phyloP scores from a whole-genome alignment of 2,888 invertebrate species.

The Rhingia campestris region DNA sequence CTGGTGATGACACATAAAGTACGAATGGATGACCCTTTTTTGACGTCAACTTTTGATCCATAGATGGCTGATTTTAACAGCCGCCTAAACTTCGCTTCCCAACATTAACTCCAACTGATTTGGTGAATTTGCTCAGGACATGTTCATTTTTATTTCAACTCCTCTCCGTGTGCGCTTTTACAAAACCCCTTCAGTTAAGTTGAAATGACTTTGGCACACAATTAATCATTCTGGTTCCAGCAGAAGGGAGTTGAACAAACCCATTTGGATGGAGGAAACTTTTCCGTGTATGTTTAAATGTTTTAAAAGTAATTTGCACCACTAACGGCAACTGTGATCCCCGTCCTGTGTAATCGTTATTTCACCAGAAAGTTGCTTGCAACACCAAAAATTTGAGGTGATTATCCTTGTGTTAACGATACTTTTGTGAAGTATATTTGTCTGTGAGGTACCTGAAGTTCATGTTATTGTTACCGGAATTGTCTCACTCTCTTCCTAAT shows the following conservation, averaged over 20 bases:
- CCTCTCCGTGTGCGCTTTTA: no score
- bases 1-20: no score
- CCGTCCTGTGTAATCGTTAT: slow-evolving; percentile 52
- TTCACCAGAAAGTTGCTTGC: slow-evolving; percentile 45
- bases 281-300: slow-evolving; percentile 29
- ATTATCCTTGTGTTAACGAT: slow-evolving; percentile 57
- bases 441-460: neutral
- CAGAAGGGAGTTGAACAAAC: slow-evolving; percentile 28
- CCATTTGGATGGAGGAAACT: slow-evolving; percentile 11
- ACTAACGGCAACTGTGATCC: slow-evolving; percentile 49
- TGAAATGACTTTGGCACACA: slow-evolving; percentile 24
- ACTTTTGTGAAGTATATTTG: slow-evolving; percentile 31
- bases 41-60: no score
- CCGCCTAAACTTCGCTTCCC: no score
- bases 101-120: no score
- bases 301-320: slow-evolving; percentile 55
- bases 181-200: slow-evolving; percentile 17
- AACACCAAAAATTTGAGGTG: slow-evolving; percentile 45
- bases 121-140: no score
- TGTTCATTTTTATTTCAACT: no score
- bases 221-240: slow-evolving; percentile 32
- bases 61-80: no score
- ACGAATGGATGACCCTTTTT: no score
- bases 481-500: neutral
- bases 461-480: slow-evolving; percentile 4